Conservation (phyloP, 2,113 vertebrate species). For the Bostrychus sinensis region DNA sequence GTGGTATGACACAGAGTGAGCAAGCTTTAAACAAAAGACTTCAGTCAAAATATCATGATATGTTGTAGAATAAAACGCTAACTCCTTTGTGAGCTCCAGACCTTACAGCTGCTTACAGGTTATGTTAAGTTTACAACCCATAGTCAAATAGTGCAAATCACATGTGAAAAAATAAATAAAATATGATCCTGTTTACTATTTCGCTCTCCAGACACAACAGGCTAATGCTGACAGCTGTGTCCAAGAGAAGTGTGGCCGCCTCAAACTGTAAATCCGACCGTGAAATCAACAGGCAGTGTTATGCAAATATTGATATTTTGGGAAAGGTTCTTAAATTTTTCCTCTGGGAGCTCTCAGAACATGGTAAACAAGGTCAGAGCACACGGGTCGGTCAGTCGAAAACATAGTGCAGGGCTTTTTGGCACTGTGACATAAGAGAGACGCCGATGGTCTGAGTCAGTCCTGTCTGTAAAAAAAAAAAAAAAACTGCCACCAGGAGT, state of each 20-base stretch:
- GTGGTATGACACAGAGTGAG: background rate
- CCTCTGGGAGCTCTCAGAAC: slow-evolving; percentile 31
- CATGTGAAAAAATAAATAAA: slow-evolving; percentile 26
- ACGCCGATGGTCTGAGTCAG: slow-evolving; percentile 51
- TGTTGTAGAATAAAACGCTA: slow-evolving; percentile 21
- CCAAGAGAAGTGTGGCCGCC: background rate
- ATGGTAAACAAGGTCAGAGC: slow-evolving; percentile 53
- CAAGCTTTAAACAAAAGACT: background rate
- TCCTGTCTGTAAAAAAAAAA: slow-evolving; percentile 56
- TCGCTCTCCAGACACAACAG: slow-evolving; percentile 3
- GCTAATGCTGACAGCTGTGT: slow-evolving; percentile 10
- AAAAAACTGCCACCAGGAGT: slow-evolving; percentile 30
- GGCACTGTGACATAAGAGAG: slow-evolving; percentile 53
- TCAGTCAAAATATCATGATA: background rate
- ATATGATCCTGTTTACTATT: slow-evolving; percentile 16
- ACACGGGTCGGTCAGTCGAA: slow-evolving; percentile 21
- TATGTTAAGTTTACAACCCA: slow-evolving; percentile 37
- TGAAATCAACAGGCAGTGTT: slow-evolving; percentile 28
- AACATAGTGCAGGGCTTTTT: slow-evolving; percentile 34
- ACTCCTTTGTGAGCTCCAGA: slow-evolving; percentile 8
- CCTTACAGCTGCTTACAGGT: slow-evolving; percentile 41
- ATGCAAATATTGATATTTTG: slow-evolving; percentile 58
- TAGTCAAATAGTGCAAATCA: slow-evolving; percentile 35
- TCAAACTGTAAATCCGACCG: slow-evolving; percentile 12
- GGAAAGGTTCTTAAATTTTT: slow-evolving; percentile 27